Conservation (phyloP, 2,888 invertebrate genomes). For the Nowickia ferox region DNA sequence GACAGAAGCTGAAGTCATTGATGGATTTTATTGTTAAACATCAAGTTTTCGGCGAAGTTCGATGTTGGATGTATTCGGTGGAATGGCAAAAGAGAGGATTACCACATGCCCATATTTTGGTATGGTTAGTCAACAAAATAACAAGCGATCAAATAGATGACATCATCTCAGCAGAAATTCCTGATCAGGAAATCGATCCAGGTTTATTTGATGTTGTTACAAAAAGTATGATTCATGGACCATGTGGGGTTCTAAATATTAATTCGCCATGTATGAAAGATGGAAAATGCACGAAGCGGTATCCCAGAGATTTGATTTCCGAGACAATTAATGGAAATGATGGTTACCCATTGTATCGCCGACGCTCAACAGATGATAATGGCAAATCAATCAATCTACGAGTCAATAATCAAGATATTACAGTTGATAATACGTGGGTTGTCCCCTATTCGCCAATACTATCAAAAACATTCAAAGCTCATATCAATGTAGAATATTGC, state of each 20-base stretch:
- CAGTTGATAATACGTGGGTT: constrained; percentile 57
- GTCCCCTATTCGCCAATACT: constrained; percentile 66
- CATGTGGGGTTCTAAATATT: constrained; percentile 69
- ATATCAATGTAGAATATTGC: constrained; percentile 10
- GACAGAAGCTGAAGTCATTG: constrained; percentile 18
- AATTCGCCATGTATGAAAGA: constrained; percentile 71
- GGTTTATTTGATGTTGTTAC: constrained; percentile 63
- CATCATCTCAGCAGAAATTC: constrained; percentile 75
- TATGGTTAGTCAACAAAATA: constrained; percentile 76
- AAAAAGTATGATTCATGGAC: constrained; percentile 71
- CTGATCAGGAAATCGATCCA: constrained; percentile 70
- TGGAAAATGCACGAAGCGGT: constrained; percentile 71
- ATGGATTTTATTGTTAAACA: no score
- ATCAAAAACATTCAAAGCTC: constrained; percentile 51
- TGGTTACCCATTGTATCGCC: constrained; percentile 62
- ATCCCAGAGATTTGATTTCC: constrained; percentile 66
- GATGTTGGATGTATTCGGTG: no score
- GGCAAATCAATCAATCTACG: constrained; percentile 43
- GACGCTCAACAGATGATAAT: constrained; percentile 57
- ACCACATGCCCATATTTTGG: no score
- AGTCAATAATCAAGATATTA: constrained; percentile 13
- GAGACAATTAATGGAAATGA: constrained; percentile 64
- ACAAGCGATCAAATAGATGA: constrained; percentile 76
- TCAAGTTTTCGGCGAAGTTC: no score
- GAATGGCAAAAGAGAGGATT: no score